Base-by-base conservation (phyloP, 2,113 vertebrate genomes). In the Brachirus orientalis region DNA sequence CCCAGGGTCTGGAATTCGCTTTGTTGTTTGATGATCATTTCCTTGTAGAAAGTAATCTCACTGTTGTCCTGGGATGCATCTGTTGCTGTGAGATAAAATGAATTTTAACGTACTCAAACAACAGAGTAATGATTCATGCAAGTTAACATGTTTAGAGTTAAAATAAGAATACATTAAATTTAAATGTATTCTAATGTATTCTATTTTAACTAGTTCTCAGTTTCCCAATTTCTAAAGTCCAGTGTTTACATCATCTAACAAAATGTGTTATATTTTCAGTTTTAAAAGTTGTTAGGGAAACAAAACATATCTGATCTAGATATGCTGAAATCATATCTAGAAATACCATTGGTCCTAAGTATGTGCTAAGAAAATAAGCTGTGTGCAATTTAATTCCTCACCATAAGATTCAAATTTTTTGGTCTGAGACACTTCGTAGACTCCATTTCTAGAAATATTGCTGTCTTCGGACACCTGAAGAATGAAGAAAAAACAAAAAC, bases 1-100 rank as follows among this genome's bases (percentile, higher is more conserved):
- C 62, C 84, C 60, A 94, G 84, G 0, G 77, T 75, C 65, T 90
- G 73, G 18, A 88, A 74, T 71, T 93, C 68, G 0, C 54, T 51
- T 50, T 84, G 77, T 22, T 75, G 82, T 20, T 60, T 63, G 55
- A 81, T 69, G 46, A 80, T 46, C 1, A 41, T 75, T 61, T 90
- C 79, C 47, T 83, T 82, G 41, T 10, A 76, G 36, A 80, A 69
- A 36, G 70, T 44, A 7, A 84, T 8, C 12, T 85, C 80, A 36
- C 74, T 50, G 41, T 67, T 47, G 19, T n/a, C 46, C 43, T 28
- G 22, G n/a, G 46, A n/a, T 10, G 64, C 41, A 0, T 77, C 66
- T 63, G 57, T 22, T 2, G 2, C 10, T 69, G 67, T 17, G 1
- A 6, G 16, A 73, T 3, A 22, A 6, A 68, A 36, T 28, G 4